Evolutionary conservation across 2,888 invertebrate species (phyloP).

Genomic region (Orchesellides sinensis): DNA sequence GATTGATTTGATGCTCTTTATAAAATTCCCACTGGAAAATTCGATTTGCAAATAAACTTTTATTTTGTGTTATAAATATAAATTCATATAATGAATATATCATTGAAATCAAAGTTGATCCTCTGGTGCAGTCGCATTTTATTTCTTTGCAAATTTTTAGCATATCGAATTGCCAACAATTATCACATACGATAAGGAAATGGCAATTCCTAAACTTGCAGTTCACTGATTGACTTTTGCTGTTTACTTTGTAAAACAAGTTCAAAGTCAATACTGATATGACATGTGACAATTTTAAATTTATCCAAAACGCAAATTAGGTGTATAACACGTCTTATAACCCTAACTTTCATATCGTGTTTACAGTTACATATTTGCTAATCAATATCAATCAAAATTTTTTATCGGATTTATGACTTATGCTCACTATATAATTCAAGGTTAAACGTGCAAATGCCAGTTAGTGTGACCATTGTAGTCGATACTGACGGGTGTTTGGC

Average conservation of each 20-base stretch:
- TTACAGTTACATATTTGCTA: background rate
- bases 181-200: background rate
- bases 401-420: too few species aligned
- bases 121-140: too few species aligned
- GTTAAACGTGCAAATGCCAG: background rate
- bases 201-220: background rate
- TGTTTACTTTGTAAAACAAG: constrained; percentile 1
- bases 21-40: too few species aligned
- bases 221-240: background rate
- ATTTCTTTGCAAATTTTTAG: too few species aligned
- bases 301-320: background rate
- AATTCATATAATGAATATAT: too few species aligned
- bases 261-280: constrained; percentile 13
- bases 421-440: constrained; percentile 15
- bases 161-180: too few species aligned
- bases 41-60: too few species aligned
- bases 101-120: too few species aligned
- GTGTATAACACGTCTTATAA: background rate
- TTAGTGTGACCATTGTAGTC: background rate
- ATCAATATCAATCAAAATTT: background rate
- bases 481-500: background rate
- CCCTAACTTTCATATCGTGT: background rate
- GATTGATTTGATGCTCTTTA: too few species aligned
- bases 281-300: background rate
- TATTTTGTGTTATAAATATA: too few species aligned